phyloP scores from a whole-genome alignment of 2,797 vertebrate genomes.

The Microctenopoma lineatum region DNA sequence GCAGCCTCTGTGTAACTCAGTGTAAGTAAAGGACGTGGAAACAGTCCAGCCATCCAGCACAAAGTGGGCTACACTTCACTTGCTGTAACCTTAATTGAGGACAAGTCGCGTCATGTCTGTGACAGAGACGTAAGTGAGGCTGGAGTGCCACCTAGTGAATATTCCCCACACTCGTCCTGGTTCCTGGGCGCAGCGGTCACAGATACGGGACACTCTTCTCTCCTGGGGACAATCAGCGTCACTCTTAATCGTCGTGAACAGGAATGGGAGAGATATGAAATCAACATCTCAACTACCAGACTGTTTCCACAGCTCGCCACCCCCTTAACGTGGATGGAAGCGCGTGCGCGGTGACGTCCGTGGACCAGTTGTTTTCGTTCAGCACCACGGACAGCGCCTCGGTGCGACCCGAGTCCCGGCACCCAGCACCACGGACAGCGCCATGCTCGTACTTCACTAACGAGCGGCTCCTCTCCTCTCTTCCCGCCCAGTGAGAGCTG shows the following conservation, averaged over 20 bases:
- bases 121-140: background rate
- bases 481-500: too few species aligned
- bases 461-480: too few species aligned
- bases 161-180: fast-evolving
- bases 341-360: too few species aligned
- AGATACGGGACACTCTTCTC: background rate
- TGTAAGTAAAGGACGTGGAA: background rate
- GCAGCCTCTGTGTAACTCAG: background rate
- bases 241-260: background rate
- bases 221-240: slow-evolving; percentile 9
- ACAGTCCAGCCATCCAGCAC: too few species aligned
- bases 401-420: too few species aligned
- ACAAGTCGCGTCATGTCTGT: slow-evolving; percentile 6
- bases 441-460: background rate
- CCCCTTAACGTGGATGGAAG: background rate
- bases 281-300: background rate
- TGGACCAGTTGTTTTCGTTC: background rate
- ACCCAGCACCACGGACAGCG: slow-evolving; percentile 8
- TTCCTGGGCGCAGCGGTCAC: background rate
- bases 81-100: slow-evolving; percentile 1
- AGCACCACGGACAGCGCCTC: too few species aligned
- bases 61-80: too few species aligned
- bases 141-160: slow-evolving; percentile 46
- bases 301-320: background rate
- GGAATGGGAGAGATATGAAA: background rate